Evolutionary conservation across 2,888 invertebrate genomes (phyloP), one percentile per base, ranked within the genome.

Genomic region (Epirrita christyi): DNA sequence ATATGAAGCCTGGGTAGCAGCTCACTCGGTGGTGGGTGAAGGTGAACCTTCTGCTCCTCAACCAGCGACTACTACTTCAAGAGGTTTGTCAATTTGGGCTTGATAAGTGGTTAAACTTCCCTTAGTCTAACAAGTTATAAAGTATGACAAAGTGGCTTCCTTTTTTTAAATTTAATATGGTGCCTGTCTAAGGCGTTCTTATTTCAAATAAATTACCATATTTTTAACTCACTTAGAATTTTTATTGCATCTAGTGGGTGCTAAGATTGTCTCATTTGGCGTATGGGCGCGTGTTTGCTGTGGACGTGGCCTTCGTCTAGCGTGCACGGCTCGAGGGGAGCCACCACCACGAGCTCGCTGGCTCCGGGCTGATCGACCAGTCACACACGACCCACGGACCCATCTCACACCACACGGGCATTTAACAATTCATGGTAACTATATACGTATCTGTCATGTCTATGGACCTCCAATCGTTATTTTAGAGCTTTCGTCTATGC

Each of bases 1-100:
- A 40, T 97, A 97, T 78, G 96, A 96, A 78, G 97, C 98, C 75
- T 97, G 97, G 96, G 96, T 97, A 2, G 95, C 97, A 0, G 97
- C 97, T 0, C 96, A 95, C 63, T 97, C 97, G 0, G 93, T 93
- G 0, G 94, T 95, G 2, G 97, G 97, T 0, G 96, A 97, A 83
- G 96, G 96, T 0, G 96, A 96, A 79, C 93, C 95, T 13, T 96
- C 96, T 1, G 94, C 95, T 1, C 95, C 95, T 49, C 95, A 96
- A 52, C 94, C 95, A 9, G 96, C 96, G 72, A 94, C 95, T 10
- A 96, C 96, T 14, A 94, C 95, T 55, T 94, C 95, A 11, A 93
- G 95, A 93, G 95, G 96, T 95, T 28, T 48, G 55, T 15, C 21
- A n/a, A n/a, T n/a, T n/a, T n/a, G n/a, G n/a, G n/a, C n/a, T n/a